Conservation (phyloP, 2,888 invertebrate genomes). For the Horisme vitalbata region DNA sequence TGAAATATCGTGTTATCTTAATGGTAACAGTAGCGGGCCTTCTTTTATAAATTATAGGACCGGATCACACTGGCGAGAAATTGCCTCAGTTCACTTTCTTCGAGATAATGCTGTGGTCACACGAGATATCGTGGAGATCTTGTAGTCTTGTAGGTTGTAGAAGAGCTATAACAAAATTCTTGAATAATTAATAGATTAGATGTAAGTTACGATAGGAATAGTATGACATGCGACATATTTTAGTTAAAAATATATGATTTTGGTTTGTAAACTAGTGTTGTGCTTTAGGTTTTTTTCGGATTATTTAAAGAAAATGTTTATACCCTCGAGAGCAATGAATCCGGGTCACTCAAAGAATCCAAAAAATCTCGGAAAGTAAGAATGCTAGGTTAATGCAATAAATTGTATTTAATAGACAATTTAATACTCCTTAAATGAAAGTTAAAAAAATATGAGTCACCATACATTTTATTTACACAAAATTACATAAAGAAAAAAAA, state of each 20-base stretch:
- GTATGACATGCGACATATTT: conserved; percentile 6
- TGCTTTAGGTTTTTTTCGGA: not conserved
- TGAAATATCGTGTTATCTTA: conserved; percentile 26
- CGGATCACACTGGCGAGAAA: conserved; percentile 9
- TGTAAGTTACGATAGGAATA: conserved; percentile 20
- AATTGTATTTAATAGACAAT: too few species aligned
- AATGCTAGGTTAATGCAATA: too few species aligned
- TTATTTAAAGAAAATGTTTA: not conserved
- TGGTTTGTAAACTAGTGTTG: not conserved
- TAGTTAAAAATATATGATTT: not conserved
- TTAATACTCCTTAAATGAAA: too few species aligned
- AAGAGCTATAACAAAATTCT: conserved; percentile 26
- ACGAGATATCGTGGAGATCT: conserved; percentile 28
- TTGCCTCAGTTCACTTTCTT: conserved; percentile 18
- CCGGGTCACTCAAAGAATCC: too few species aligned
- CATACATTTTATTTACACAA: too few species aligned
- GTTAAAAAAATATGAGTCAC: too few species aligned
- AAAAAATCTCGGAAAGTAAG: too few species aligned
- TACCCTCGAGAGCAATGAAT: too few species aligned
- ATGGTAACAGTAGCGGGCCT: conserved; percentile 25
- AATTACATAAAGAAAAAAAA: too few species aligned
- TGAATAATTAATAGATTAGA: conserved; percentile 27
- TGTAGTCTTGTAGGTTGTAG: conserved; percentile 24
- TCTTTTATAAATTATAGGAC: conserved; percentile 20
- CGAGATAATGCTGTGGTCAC: conserved; percentile 24